A percentile compares a stretch with the other conserved stretches of the same genome.
Conservation (phyloP, 2,113 vertebrate species). For the Circaetus gallicus region DNA sequence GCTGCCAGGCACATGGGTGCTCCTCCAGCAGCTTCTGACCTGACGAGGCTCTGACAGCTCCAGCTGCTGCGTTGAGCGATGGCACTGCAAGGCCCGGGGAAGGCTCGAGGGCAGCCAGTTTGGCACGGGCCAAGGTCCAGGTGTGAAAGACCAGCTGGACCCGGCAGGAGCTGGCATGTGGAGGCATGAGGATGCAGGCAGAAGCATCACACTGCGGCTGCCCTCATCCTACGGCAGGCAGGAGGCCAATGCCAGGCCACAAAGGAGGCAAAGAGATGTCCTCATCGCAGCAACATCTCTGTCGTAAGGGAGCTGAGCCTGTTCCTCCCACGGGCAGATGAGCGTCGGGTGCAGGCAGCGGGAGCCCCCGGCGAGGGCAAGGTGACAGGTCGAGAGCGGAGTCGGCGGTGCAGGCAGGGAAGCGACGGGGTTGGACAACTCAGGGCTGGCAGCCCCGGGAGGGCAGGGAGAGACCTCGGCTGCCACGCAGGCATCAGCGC, state of each 20-base stretch:
- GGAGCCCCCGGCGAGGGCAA: neutral
- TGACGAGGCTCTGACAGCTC: neutral
- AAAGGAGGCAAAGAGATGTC: neutral
- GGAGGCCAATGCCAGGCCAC: neutral
- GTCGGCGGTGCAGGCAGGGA: neutral
- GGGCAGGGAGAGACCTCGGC: neutral
- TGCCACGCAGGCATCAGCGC: neutral
- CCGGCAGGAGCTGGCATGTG: neutral
- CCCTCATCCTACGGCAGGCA: neutral
- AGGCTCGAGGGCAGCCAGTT: neutral
- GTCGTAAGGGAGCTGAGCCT: neutral
- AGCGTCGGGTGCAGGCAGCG: accelerated
- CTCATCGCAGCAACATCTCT: neutral
- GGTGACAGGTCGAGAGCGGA: neutral
- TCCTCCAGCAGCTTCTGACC: neutral
- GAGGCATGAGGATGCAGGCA: neutral
- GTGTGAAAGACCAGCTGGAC: neutral
- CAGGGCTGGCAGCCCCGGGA: neutral
- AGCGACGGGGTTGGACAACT: accelerated
- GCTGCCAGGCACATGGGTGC: accelerated
- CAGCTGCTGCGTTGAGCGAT: accelerated
- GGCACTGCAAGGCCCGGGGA: accelerated
- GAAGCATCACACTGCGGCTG: neutral
- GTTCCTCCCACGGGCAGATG: accelerated
- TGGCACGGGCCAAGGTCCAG: neutral